Base-by-base conservation (phyloP, 92 coral and sea anemone genomes). In the Siderastrea siderea region DNA sequence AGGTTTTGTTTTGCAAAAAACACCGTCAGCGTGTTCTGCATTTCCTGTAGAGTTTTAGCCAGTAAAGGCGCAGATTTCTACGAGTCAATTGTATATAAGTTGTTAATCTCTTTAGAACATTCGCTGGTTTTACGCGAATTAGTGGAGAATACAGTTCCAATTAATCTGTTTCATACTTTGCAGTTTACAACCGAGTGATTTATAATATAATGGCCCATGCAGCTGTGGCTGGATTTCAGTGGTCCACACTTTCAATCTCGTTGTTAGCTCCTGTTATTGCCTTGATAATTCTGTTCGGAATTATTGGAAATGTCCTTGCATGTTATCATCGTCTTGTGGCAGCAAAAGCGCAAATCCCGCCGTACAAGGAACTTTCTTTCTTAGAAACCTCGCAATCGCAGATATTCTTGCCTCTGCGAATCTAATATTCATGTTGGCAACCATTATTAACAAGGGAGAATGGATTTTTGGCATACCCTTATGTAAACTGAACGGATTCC, bases 351-450 rank as follows among this genome's bases (percentile, higher is more conserved):
- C 6, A 72, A 84, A 14, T 90, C 92, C 38, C 93, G 91, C 51
- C 91, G 86, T 55, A 74, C 83, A 45, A 91, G 95, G 93, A 44
- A 85, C 78, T 67, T 82, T 75, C 52, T 93, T 93, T 81, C 91
- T 93, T 61, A 83, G 86, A 70, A 90, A 81, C 70, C 70, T 93
- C 46, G 95, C 95, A 12, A 51, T 90, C 5, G 88, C 86, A 2
- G 95, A 93, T 61, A 91, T 91, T 9, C 88, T 90, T 10, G 95
- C 91, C 46, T 90, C 95, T 13, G 91, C 93, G 13, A 93, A 83
- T 65, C 60, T 93, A 12, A 73, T 90, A 14, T 93, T 93, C 19
- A 93, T 93, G 95, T 51, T 93, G 19, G 84, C 85, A 64, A 93
- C 95, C 7, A 80, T 90, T 10, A 66, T 90, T 45, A 82, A 64